phyloP scores from a whole-genome alignment of 2,113 vertebrate species.

The Nyctereutes procyonoides region DNA sequence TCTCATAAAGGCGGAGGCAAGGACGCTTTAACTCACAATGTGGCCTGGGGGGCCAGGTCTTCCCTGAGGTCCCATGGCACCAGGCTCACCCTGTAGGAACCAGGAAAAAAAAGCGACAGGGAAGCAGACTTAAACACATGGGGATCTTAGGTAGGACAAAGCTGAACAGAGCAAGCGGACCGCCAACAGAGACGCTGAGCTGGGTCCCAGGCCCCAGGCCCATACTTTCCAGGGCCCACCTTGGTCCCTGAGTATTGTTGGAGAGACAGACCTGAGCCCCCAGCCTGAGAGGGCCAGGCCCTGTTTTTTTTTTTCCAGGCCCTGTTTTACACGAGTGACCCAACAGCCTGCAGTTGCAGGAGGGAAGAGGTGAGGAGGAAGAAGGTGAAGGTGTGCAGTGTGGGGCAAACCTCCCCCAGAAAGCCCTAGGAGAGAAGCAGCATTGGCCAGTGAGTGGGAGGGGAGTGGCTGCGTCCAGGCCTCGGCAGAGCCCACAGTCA shows the following conservation, averaged over 20 bases:
- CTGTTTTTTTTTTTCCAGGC: not conserved
- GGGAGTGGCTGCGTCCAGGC: not conserved
- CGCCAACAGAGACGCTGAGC: rapidly evolving
- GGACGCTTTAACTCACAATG: conserved; percentile 86
- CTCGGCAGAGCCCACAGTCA: not conserved
- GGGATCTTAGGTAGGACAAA: not conserved
- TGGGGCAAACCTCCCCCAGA: not conserved
- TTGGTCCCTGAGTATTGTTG: rapidly evolving
- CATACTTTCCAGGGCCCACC: not conserved
- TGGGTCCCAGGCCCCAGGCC: not conserved
- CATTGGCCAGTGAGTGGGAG: not conserved
- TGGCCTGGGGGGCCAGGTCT: conserved; percentile 93
- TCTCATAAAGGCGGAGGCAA: rapidly evolving
- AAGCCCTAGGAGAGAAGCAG: not conserved
- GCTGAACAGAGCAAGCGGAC: not conserved
- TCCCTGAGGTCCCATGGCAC: conserved; percentile 93
- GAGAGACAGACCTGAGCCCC: not conserved
- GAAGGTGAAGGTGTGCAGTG: not conserved
- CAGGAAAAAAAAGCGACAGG: not conserved
- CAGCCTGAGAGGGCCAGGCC: not conserved
- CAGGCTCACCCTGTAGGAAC: conserved; percentile 92
- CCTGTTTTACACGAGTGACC: not conserved
- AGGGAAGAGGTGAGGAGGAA: not conserved
- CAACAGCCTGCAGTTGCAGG: not conserved
- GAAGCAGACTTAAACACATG: rapidly evolving